These are phyloP conservation scores for Caenorhabditis imperialis DNA, from an alignment of 2,888 invertebrate species.

Conservation along the genomic window DNA sequence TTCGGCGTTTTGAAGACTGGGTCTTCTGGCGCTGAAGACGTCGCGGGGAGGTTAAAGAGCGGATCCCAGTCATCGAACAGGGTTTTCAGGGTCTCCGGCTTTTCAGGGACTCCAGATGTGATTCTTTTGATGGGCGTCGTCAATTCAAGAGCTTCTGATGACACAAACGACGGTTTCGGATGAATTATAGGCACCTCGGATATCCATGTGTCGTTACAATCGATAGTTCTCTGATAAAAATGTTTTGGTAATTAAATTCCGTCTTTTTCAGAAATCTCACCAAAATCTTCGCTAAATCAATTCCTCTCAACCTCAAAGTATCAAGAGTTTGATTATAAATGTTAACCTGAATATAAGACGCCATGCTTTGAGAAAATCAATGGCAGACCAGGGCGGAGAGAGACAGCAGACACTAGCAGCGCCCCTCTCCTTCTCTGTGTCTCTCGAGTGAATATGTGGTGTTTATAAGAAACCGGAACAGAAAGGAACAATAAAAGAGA, in stretches of 20 bases:
- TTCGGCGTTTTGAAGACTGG: constrained; percentile 8
- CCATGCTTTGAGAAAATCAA: constrained; percentile 13
- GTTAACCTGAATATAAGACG: constrained; percentile 41
- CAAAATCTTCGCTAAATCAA: constrained; percentile 19
- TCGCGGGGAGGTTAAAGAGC: not conserved
- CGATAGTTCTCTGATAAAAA: not conserved
- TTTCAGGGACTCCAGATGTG: not conserved
- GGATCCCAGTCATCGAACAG: not conserved
- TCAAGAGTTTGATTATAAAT: constrained; percentile 37
- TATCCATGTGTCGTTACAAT: constrained; percentile 6
- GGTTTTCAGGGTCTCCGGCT: not conserved
- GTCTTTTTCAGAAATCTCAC: constrained; percentile 8
- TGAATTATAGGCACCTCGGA: not conserved
- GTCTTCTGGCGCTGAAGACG: not conserved
- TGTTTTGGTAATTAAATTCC: not conserved
- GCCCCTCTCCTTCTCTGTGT: constrained; percentile 1
- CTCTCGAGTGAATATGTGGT: not conserved
- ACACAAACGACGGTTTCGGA: no score
- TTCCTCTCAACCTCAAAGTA: constrained; percentile 10
- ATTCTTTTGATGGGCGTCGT: not conserved
- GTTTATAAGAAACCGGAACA: not conserved
- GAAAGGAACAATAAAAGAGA: not conserved
- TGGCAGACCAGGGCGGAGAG: constrained; percentile 16
- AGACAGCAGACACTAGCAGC: constrained; percentile 6
- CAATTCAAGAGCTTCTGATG: not conserved